Evolutionary conservation across 2,113 vertebrate genomes (phyloP), one percentile per base, ranked within the genome.

Genomic region (Cettia cetti): DNA sequence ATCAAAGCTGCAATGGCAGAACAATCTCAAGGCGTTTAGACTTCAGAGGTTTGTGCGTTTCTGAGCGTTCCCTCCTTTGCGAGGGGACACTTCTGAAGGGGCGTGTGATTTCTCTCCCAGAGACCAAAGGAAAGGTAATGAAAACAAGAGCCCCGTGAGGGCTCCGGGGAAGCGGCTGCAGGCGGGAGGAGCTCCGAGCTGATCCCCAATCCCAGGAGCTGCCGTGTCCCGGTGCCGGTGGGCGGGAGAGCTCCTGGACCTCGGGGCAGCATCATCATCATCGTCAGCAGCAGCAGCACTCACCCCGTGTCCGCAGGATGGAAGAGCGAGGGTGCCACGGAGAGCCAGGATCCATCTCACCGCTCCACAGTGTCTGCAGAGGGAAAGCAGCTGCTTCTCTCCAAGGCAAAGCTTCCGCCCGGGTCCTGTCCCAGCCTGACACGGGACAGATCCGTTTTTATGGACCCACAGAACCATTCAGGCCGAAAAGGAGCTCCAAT

Each of bases 1-100:
- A 95, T 90, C 95, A 96, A 95, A 95, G 95, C 93, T 74, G 70
- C 90, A 52, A 86, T 60, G 90, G 87, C 94, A 96, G 94, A 95
- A 95, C 86, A 93, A 92, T 97, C 96, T 95, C 87, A 42, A 91
- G 85, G 95, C 93, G 27, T 92, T 94, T 74, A 96, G 88, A 94
- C 94, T 95, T 95, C 92, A 86, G 35, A 90, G 71, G 71, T 82
- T 95, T 86, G 52, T 8, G 2, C 47, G 4, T 94, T 93, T 70
- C 76, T 63, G 84, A 94, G 93, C 88, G 1, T 81, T 94, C 79
- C 76, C 40, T 90, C 6, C 79, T 90, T 63, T 74, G 19, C 17
- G 59, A 94, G 75, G 92, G 95, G 96, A 86, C 94, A 86, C 85
- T 90, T 91, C 66, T 88, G 93, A 95, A 94, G 87, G 82, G 40